Evolutionary conservation across 2,797 vertebrate genomes (phyloP).

Genomic region (Amniataba percoides): DNA sequence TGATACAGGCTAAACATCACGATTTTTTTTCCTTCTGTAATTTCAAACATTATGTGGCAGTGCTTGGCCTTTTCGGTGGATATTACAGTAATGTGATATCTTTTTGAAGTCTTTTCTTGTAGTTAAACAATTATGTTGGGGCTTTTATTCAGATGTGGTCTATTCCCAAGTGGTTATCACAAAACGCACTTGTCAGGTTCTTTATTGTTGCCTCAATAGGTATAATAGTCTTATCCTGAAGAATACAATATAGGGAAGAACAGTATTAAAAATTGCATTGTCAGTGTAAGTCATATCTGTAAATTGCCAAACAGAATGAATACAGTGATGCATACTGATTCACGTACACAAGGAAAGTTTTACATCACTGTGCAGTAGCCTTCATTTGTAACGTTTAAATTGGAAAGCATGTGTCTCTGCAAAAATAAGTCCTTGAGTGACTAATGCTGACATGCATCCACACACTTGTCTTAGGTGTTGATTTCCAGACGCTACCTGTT

Average conservation of each 20-base stretch:
- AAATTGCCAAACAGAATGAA: conserved; percentile 19
- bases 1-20: background rate
- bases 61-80: conserved; percentile 5
- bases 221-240: conserved; percentile 30
- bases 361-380: background rate
- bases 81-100: background rate
- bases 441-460: conserved; percentile 26
- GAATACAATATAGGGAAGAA: conserved; percentile 3
- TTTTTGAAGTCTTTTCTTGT: conserved; percentile 17
- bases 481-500: conserved; percentile 32
- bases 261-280: conserved; percentile 5
- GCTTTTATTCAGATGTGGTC: conserved; percentile 35
- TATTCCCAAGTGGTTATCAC: conserved; percentile 33
- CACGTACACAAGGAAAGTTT: background rate
- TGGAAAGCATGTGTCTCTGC: conserved; percentile 1
- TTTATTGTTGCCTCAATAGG: conserved; percentile 37
- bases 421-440: background rate
- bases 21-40: background rate
- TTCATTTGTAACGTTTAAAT: conserved; percentile 5
- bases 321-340: conserved; percentile 13
- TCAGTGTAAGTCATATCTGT: conserved; percentile 8
- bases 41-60: background rate
- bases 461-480: background rate
- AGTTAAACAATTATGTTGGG: background rate
- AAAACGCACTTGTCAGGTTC: conserved; percentile 28